Conservation (phyloP, 1,140 invertebrate species). For the Drosophila athabasca region DNA sequence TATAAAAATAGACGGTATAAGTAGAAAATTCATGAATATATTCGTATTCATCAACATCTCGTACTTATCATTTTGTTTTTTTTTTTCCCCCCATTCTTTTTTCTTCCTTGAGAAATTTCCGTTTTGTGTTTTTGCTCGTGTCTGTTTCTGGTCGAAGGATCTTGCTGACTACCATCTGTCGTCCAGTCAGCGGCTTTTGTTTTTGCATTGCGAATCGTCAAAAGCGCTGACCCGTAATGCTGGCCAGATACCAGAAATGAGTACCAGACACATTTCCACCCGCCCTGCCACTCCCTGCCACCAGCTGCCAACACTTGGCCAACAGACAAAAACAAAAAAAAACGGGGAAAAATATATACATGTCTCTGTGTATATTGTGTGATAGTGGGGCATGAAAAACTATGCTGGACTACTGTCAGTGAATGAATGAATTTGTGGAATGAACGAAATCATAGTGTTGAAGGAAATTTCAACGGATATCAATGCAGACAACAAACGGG, state of each 20-base stretch:
- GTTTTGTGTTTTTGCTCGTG: conserved; percentile 3
- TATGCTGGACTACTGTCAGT: background rate
- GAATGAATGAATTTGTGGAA: background rate
- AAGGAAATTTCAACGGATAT: too few species aligned
- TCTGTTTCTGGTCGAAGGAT: conserved; percentile 11
- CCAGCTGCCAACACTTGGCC: conserved; percentile 20
- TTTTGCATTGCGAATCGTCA: conserved; percentile 57
- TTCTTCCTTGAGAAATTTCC: too few species aligned
- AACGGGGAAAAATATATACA: background rate
- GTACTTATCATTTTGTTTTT: background rate
- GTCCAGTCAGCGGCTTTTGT: conserved; percentile 63
- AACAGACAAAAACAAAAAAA: background rate
- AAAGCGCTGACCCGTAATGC: conserved; percentile 63
- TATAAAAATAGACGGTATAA: too few species aligned
- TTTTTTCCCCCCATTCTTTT: background rate
- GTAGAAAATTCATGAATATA: too few species aligned
- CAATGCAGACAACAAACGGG: background rate
- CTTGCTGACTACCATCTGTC: conserved; percentile 55
- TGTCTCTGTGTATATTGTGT: background rate
- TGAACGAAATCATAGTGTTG: background rate
- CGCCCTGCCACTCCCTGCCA: background rate
- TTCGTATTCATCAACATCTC: too few species aligned
- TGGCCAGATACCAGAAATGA: conserved; percentile 50
- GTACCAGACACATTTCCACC: conserved; percentile 3
- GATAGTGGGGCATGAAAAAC: conserved; percentile 8